These are phyloP conservation scores for Sminthopsis crassicaudata DNA, from an alignment of 2,113 vertebrate genomes.

Conservation along the genomic window DNA sequence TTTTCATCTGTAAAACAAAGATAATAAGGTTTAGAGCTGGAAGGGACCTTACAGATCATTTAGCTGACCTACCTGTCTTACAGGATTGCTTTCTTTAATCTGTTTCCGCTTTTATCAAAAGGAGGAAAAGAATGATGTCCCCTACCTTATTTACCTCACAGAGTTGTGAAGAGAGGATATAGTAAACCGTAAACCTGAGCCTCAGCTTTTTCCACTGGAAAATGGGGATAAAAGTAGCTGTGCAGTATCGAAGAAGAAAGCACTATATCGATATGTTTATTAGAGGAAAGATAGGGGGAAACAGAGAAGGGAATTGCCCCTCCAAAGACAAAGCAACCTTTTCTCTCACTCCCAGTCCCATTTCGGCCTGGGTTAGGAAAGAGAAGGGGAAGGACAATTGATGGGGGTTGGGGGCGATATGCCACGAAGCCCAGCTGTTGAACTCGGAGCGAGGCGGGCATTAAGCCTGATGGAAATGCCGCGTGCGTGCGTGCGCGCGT, in stretches of 20 bases:
- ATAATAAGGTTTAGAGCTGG: not conserved
- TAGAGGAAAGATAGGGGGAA: slow-evolving; percentile 22
- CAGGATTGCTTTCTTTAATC: not conserved
- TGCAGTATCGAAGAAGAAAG: not conserved
- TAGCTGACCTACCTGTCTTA: not conserved
- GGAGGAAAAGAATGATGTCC: not conserved
- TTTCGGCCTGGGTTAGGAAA: not conserved
- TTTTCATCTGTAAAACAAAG: not conserved
- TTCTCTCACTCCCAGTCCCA: not conserved
- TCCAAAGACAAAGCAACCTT: not conserved
- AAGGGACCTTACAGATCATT: not conserved
- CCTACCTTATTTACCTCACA: not conserved
- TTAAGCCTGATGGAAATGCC: slow-evolving; percentile 54
- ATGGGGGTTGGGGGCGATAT: not conserved
- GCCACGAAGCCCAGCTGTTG: slow-evolving; percentile 48
- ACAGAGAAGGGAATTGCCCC: slow-evolving; percentile 6
- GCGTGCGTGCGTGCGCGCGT: slow-evolving; percentile 72
- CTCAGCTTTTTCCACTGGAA: not conserved
- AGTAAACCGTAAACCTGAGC: not conserved
- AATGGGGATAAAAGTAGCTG: not conserved
- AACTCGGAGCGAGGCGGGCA: slow-evolving; percentile 59
- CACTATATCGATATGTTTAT: not conserved
- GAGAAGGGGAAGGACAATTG: not conserved
- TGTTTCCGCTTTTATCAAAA: not conserved
- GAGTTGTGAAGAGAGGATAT: not conserved